Evolutionary conservation across 2,888 invertebrate genomes (phyloP), one percentile per base, ranked within the genome.

Genomic region (Sisyra terminalis): DNA sequence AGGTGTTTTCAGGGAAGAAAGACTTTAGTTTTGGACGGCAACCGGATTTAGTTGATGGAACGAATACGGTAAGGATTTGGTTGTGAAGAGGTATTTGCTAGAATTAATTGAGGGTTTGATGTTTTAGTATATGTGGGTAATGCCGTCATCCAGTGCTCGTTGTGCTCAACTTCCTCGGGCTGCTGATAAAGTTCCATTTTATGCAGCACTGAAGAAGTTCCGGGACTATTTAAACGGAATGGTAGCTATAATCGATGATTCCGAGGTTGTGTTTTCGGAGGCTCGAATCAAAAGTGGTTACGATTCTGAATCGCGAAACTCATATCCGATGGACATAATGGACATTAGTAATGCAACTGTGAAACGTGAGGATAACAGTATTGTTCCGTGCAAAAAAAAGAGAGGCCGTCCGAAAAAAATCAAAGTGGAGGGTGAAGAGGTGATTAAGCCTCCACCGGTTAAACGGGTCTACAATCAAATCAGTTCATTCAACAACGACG

Each of bases 161-260:
- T 96, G 93, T 68, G 92, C 96, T 31, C 94, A 96, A 64, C 69
- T 96, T 52, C 96, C 96, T n/a, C 75, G 94, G 52, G 93, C 94
- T 14, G 87, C 90, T 1, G 96, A 97, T 69, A 97, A 97, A 69
- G 90, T 97, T 46, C 96, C 96, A 49, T 97, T 93, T 69, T 97
- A 94, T 68, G 79, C 86, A 46, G 93, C 93, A 42, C 72, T 96
- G 37, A 93, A 90, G 64, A 92, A 92, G 66, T 88, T 94, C 65
- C 77, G 93, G 42, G 96, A 96, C 67, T 89, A 86, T 66, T 69
- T 94, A 44, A 87, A 88, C 63, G 94, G 94, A 2, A 69, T 83
- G 41, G 73, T 88, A 55, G 67, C 84, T 40, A 82, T 84, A 58
- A 72, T 89, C 48, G 88, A 89, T 57, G 89, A 90, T 55, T 73